Evolutionary conservation across 2,888 invertebrate genomes (phyloP).

Genomic region (Hypomecis punctinalis): DNA sequence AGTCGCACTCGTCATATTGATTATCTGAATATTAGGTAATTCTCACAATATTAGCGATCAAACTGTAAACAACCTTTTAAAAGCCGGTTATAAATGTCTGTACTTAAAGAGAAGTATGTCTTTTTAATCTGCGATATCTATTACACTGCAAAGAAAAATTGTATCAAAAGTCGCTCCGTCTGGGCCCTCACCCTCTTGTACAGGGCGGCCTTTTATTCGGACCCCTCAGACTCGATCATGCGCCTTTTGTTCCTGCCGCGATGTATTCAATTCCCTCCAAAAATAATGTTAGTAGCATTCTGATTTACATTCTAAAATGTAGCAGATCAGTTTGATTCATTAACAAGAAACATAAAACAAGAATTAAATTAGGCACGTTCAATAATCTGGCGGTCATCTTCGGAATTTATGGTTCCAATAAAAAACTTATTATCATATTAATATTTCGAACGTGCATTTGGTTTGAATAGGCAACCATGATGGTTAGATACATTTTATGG

Average conservation of each 20-base stretch:
- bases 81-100: too few species aligned
- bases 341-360: conserved; percentile 32
- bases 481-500: conserved; percentile 38
- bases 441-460: conserved; percentile 46
- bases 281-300: conserved; percentile 41
- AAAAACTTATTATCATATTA: conserved; percentile 51
- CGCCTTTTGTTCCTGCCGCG: conserved; percentile 57
- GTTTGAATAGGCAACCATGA: conserved; percentile 50
- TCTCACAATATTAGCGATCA: too few species aligned
- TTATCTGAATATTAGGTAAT: too few species aligned
- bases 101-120: too few species aligned
- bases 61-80: too few species aligned
- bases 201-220: conserved; percentile 64
- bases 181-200: conserved; percentile 51
- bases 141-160: conserved; percentile 68
- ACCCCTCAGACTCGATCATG: conserved; percentile 55
- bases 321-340: conserved; percentile 29
- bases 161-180: conserved; percentile 57
- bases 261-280: conserved; percentile 66
- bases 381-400: conserved; percentile 28
- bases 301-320: conserved; percentile 54
- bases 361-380: conserved; percentile 28
- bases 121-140: conserved; percentile 55
- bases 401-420: conserved; percentile 39
- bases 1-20: too few species aligned